phyloP scores from a whole-genome alignment of 2,797 vertebrate species.

The Gallirallus australis region DNA sequence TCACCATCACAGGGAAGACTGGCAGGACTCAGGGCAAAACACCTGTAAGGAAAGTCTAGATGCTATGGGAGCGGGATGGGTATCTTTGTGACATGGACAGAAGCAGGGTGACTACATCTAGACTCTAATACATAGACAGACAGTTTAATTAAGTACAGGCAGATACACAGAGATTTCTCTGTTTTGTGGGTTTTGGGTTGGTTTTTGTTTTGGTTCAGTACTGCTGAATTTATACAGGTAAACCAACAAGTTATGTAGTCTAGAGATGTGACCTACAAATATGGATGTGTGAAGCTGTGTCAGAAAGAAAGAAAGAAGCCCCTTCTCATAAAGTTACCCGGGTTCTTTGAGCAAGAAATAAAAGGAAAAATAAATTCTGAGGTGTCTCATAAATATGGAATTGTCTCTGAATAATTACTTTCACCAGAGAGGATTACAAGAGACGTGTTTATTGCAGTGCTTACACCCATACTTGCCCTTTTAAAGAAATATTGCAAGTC shows the following conservation, averaged over 20 bases:
- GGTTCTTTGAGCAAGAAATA: background rate
- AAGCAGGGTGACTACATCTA: background rate
- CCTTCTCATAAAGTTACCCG: background rate
- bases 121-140: background rate
- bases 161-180: background rate
- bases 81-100: background rate
- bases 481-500: background rate
- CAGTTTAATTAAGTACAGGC: background rate
- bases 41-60: no score
- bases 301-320: background rate
- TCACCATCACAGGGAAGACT: background rate
- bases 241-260: background rate
- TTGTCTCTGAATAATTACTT: background rate
- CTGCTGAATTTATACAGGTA: background rate
- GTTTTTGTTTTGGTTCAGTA: accelerated
- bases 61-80: accelerated
- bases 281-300: accelerated
- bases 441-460: background rate
- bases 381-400: background rate
- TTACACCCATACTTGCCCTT: background rate
- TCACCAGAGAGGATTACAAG: background rate
- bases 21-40: background rate
- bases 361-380: background rate
- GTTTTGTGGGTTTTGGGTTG: background rate
- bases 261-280: accelerated